Base-by-base conservation (phyloP, 2,888 invertebrate genomes). In the Sthenelais limicola region DNA sequence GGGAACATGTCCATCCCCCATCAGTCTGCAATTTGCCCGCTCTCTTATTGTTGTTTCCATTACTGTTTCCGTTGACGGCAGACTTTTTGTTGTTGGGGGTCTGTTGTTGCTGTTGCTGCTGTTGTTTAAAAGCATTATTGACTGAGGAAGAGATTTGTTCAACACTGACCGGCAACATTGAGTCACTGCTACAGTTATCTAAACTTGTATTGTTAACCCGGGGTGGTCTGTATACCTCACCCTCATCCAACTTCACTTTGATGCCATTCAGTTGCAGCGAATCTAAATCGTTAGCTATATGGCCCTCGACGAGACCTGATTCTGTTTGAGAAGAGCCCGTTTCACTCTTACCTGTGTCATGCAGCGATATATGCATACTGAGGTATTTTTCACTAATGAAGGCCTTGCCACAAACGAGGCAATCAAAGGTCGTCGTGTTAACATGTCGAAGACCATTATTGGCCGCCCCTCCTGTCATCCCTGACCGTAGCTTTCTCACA, bases 371-470 rank as follows among this genome's bases (percentile, higher is more conserved):
- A 48, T 79, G 79, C 79, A 79, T 79, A 51, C 74, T 77, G 28
- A 79, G 74, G 48, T 79, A 79, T 67, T 79, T 79, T 49, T 79
- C 79, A 66, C 75, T 77, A 26, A 68, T 71, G 49, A 79, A 79
- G 24, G 28, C 67, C 54, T 77, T 74, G 15, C 66, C 56, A 47
- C 77, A 76, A 21, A 74, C 68, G 21, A 62, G 43, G 52, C 76
- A 76, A n/a, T 43, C 58, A 43, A 68, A 66, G 66, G 71, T 66
- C 26, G 43, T 49, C 15, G 51, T 54, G 7, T 28, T 28, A 24
- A 54, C 30, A 21, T 26, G 48, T 54, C 52, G 51, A 38, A 21
- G 26, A 12, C 48, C 24, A 26, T 52, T n/a, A 26, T 52, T n/a
- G 30, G n/a, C 26, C 32, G 32, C 52, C 32, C 52, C 68, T 32